Conservation (phyloP, 2,888 invertebrate genomes). For the Archips xylosteana region DNA sequence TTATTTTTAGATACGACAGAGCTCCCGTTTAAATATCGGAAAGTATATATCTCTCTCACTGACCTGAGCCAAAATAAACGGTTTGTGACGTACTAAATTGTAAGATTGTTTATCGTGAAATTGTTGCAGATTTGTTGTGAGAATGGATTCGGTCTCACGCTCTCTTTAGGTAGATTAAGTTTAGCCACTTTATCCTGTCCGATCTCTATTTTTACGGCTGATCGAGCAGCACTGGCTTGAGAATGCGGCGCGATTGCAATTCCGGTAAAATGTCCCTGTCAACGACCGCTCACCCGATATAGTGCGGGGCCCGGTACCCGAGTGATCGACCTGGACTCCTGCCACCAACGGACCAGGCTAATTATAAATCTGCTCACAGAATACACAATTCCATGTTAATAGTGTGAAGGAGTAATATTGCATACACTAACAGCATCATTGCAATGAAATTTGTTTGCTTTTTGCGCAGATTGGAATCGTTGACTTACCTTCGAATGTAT, state of each 20-base stretch:
- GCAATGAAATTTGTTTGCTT: slow-evolving; percentile 51
- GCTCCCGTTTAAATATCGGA: slow-evolving; percentile 7
- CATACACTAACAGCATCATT: slow-evolving; percentile 57
- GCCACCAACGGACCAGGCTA: slow-evolving; percentile 77
- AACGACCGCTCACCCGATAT: slow-evolving; percentile 79
- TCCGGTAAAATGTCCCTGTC: slow-evolving; percentile 75
- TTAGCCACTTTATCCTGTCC: slow-evolving; percentile 40
- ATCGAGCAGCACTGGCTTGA: slow-evolving; percentile 44
- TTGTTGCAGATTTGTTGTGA: slow-evolving; percentile 28
- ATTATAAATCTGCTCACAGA: slow-evolving; percentile 71
- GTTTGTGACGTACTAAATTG: slow-evolving; percentile 6
- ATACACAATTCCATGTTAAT: slow-evolving; percentile 70
- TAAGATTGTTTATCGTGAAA: slow-evolving; percentile 14
- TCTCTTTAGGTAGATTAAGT: slow-evolving; percentile 37
- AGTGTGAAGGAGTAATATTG: slow-evolving; percentile 64
- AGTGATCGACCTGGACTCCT: slow-evolving; percentile 83
- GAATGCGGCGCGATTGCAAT: slow-evolving; percentile 63
- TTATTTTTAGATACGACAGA: not conserved
- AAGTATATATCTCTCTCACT: slow-evolving; percentile 8
- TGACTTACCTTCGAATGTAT: slow-evolving; percentile 27
- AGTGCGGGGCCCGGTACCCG: slow-evolving; percentile 78
- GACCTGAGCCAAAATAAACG: slow-evolving; percentile 15
- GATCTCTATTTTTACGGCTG: slow-evolving; percentile 43
- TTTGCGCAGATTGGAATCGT: slow-evolving; percentile 55
- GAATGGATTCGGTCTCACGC: slow-evolving; percentile 38